Percentiles rank a stretch among this genome's conserved stretches.
Evolutionary conservation across 2,888 invertebrate genomes (phyloP).

Genomic region (Epirrita christyi): DNA sequence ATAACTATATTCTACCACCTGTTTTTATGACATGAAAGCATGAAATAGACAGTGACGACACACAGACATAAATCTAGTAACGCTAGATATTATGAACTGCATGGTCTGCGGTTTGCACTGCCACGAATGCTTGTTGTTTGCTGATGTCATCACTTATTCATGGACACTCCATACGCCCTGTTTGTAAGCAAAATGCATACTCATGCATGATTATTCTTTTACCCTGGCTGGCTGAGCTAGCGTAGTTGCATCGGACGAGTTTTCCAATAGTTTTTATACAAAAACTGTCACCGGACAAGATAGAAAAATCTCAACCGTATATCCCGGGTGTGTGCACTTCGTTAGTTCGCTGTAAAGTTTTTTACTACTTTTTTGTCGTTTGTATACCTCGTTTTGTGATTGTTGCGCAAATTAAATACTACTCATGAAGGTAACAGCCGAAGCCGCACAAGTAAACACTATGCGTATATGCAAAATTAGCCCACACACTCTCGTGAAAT

Average conservation of each 20-base stretch:
- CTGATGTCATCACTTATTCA: conserved; percentile 15
- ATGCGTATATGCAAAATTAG: too few species aligned
- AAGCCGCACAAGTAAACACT: too few species aligned
- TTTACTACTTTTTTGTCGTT: conserved; percentile 1
- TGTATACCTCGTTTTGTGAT: too few species aligned
- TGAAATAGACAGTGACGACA: background rate
- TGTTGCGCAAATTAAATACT: too few species aligned
- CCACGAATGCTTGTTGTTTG: conserved; percentile 4
- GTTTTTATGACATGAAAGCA: background rate
- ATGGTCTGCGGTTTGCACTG: background rate
- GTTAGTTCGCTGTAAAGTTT: conserved; percentile 9
- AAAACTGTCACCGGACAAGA: conserved; percentile 10
- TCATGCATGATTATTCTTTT: conserved; percentile 14
- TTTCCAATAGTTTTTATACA: conserved; percentile 17
- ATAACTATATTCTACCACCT: too few species aligned
- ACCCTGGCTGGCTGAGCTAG: background rate
- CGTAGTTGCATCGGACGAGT: conserved; percentile 6
- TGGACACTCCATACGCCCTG: background rate
- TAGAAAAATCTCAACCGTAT: conserved; percentile 11
- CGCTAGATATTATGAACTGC: background rate
- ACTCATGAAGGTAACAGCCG: too few species aligned
- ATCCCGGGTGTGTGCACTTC: conserved; percentile 3
- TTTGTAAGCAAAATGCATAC: conserved; percentile 13
- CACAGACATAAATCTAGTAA: background rate
- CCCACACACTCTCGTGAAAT: too few species aligned